phyloP scores from a whole-genome alignment of 2,113 vertebrate genomes.

The Crotalus viridis region DNA sequence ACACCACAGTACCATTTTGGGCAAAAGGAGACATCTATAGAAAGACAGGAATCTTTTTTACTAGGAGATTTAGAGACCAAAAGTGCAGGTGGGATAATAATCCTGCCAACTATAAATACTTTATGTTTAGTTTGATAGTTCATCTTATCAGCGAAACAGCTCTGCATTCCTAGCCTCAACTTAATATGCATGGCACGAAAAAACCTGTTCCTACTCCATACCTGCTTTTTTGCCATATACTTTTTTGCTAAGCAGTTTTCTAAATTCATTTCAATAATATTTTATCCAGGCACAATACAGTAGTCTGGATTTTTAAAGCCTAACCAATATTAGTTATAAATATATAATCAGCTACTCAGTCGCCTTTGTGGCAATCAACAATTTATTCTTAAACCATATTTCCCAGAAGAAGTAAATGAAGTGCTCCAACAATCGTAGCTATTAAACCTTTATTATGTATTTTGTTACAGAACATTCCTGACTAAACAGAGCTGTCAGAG shows the following conservation, averaged over 20 bases:
- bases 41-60: neutral
- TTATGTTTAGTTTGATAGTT: neutral
- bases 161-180: neutral
- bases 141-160: neutral
- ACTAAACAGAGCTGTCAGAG: neutral
- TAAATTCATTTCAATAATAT: neutral
- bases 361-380: neutral
- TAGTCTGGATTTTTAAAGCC: neutral
- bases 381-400: constrained; percentile 4
- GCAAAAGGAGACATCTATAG: neutral
- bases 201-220: neutral
- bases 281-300: neutral
- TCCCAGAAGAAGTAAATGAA: neutral
- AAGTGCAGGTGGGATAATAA: neutral
- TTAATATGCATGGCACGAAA: neutral
- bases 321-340: constrained; percentile 2
- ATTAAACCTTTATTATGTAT: neutral
- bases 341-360: neutral
- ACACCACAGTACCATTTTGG: neutral
- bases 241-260: neutral
- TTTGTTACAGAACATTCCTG: neutral
- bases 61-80: neutral
- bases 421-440: neutral
- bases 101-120: neutral
- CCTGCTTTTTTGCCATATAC: neutral